Base-by-base conservation (phyloP, 1,140 invertebrate species). In the Calephelis virginiensis region DNA sequence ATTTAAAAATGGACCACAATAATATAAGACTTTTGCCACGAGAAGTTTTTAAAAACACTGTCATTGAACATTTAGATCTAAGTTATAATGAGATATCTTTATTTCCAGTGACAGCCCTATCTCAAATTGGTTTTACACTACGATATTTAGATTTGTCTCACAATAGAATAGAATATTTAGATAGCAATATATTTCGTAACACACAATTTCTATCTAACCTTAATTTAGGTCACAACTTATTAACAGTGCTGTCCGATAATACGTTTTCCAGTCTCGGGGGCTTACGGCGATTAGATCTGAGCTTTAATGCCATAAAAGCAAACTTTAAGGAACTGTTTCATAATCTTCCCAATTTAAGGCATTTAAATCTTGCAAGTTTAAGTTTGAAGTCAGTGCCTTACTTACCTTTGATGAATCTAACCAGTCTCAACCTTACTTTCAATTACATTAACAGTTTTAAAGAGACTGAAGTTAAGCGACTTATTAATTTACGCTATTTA, bases 321-420 rank as follows among this genome's bases (percentile, higher is more conserved):
- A 97, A 97, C 87, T 96, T 97, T 77, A 97, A 97, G 75, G 96
- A 97, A 85, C 92, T 97, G n/a, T 97, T 97, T 76, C 95, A 97
- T 78, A 97, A 97, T 84, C 93, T 97, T 12, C 96, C 96, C 43
- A 95, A 95, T 71, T 90, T 97, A 40, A 94, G 95, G 79, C 92
- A 94, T 79, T 92, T 98, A 63, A 95, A 94, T 81, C 87, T 97
- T 70, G 94, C 94, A 56, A 94, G 93, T 80, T 95, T 95, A 80
- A 95, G 95, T 46, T 93, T 97, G 65, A 94, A 92, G 75, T 93
- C 93, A 40, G 92, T 96, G 67, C 97, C 97, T 47, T 88, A 93
- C 75, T 90, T 97, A 67, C 95, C 95, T 62, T 86, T 97, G 43
- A 93, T 93, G 1, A 95, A 95, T 83, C 89, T 97, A 64, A 93